These are phyloP conservation scores for Coptodon bakossiorum DNA, from an alignment of 2,113 vertebrate genomes.

Conservation along the genomic window DNA sequence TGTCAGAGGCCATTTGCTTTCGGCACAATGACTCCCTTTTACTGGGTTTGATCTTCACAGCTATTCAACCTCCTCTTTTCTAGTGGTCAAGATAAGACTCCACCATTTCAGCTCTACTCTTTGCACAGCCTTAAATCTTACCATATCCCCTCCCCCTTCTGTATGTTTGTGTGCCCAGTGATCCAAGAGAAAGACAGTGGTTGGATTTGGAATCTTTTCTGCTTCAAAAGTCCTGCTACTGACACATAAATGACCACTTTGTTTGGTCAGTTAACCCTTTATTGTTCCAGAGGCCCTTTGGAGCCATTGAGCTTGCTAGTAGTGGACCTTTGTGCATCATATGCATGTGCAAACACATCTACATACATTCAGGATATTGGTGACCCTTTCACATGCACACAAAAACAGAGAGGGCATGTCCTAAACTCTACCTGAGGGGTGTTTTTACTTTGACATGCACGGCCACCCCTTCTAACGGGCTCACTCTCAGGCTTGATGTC, in stretches of 20 bases:
- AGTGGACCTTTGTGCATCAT: background rate
- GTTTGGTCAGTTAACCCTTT: constrained; percentile 45
- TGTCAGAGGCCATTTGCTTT: constrained; percentile 63
- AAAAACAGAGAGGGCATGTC: background rate
- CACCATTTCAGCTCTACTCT: constrained; percentile 17
- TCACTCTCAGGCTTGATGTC: constrained; percentile 7
- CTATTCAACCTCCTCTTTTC: constrained; percentile 42
- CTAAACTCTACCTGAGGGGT: constrained; percentile 19
- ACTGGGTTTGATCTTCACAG: constrained; percentile 58
- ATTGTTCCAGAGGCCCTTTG: constrained; percentile 32
- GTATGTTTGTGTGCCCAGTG: constrained; percentile 34
- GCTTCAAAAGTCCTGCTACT: constrained; percentile 19
- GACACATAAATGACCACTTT: constrained; percentile 55
- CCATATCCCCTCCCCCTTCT: background rate
- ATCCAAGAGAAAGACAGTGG: constrained; percentile 30
- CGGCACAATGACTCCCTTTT: constrained; percentile 56
- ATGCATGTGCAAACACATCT: background rate
- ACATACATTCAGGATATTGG: background rate
- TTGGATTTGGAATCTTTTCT: constrained; percentile 35
- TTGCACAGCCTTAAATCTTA: constrained; percentile 12
- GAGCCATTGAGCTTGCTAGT: background rate
- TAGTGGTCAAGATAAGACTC: constrained; percentile 32
- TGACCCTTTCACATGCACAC: constrained; percentile 1
- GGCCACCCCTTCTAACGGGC: constrained; percentile 14
- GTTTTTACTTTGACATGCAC: constrained; percentile 32